Evolutionary conservation across 2,113 vertebrate species (phyloP).

Genomic region (Tachycineta bicolor): DNA sequence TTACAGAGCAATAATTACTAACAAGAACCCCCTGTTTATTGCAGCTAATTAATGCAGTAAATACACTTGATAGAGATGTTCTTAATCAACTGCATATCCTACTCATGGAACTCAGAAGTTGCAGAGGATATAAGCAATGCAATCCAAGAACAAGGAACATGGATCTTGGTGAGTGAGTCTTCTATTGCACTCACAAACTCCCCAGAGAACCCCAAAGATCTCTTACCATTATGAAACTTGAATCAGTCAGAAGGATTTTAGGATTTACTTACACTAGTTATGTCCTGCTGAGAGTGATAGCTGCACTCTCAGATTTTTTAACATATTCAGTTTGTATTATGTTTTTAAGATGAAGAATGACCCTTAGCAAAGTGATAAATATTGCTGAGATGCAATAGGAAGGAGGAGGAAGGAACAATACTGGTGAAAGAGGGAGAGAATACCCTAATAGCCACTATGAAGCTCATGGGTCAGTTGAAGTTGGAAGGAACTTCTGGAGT

Average conservation of each 20-base stretch:
- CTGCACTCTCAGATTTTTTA: not conserved
- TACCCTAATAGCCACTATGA: not conserved
- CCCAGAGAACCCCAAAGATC: not conserved
- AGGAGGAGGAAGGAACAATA: not conserved
- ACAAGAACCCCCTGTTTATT: not conserved
- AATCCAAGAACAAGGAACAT: slow-evolving; percentile 83
- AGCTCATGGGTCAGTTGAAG: not conserved
- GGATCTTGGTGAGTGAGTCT: slow-evolving; percentile 83
- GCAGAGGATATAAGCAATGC: slow-evolving; percentile 94
- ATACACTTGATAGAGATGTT: slow-evolving; percentile 84
- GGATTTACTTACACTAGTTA: not conserved
- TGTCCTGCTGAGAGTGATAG: not conserved
- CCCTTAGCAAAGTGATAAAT: not conserved
- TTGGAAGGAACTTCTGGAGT: not conserved
- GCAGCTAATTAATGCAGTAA: slow-evolving; percentile 92
- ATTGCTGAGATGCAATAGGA: not conserved
- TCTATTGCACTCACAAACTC: not conserved
- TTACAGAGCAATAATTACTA: not conserved
- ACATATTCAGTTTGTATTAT: not conserved
- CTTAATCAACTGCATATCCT: slow-evolving; percentile 91
- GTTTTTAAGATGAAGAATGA: not conserved
- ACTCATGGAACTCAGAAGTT: slow-evolving; percentile 91
- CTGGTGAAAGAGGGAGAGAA: not conserved
- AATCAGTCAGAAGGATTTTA: not conserved
- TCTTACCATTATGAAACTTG: not conserved